Evolutionary conservation across 2,113 vertebrate genomes (phyloP), one percentile per base, ranked within the genome.

Genomic region (Engystomops pustulosus): DNA sequence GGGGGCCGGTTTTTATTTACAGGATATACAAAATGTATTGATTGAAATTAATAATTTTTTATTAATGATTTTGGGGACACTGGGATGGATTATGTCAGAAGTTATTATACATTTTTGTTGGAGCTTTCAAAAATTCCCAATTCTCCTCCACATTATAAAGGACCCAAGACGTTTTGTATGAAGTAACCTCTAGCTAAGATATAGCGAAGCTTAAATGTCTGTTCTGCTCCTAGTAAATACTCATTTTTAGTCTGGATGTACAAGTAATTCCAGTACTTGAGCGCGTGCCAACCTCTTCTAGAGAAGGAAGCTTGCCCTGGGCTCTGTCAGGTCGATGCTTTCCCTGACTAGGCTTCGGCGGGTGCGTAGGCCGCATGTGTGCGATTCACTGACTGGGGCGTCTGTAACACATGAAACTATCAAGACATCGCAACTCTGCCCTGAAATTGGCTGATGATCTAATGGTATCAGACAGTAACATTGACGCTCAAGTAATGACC

Each of bases 271-370:
- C 65, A 55, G 67, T 67, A 3, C 9, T 55, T 81, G 45, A 81
- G 47, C 69, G 18, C 5, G 3, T 70, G 79, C 67, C 79, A 81
- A 32, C 47, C 11, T 34, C n/a, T 53, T 41, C 27, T 25, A 55
- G 65, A n/a, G 10, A 18, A 81, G 36, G 45, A 17, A 47, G 38
- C 70, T 70, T 69, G 79, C 79, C 79, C 67, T 27, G 62, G 79
- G 79, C 65, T 17, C 79, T 71, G 30, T 80, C 79, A 69, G 36
- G 44, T 47, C 17, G 27, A 80, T 80, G 41, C 15, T 6, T 69
- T 68, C 47, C 41, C 27, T 80, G 79, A 69, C 79, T 36, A 51
- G 41, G 27, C 32, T 45, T 79, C 17, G 30, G 45, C 58, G 65
- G 55, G 45, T 44, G 41, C 36, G 41, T 44, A n/a, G 53, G 55